Evolutionary conservation across 2,888 invertebrate species (phyloP), one percentile per base, ranked within the genome.

Genomic region (Andrena marginata): DNA sequence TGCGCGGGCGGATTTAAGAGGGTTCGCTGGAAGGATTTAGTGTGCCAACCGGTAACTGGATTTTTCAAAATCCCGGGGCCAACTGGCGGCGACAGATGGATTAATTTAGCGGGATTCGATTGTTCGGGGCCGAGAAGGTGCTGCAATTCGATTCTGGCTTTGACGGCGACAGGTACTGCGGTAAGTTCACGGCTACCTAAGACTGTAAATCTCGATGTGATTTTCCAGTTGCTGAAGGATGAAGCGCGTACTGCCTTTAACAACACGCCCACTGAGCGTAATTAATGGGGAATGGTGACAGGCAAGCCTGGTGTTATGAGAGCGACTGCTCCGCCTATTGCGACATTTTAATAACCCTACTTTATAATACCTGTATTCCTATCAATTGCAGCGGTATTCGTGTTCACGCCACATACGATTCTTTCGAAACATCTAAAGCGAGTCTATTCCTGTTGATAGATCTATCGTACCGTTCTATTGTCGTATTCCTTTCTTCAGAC

Each of bases 81-180:
- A 63, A 23, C 2, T 49, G 59, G 72, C 23, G 35, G 10, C 59
- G 20, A 59, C 42, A 23, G 51, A 8, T 26, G 78, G 74, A 75
- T 85, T 82, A 82, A 85, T 85, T 82, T 85, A 82, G 65, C 67
- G 74, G 80, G 65, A 79, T 77, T 74, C 72, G 72, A 79, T 82
- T 82, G 79, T 65, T 49, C 63, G 33, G 20, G 23, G 64, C 75
- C 70, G 67, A 69, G 64, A 35, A 75, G 48, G 29, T 64, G 56
- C 51, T 59, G 54, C 64, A 63, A 81, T 70, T 42, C 56, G 63
- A n/a, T 4, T 20, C 59, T 16, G 16, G 20, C 23, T 2, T 0
- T 35, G 59, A 70, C 49, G 8, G n/a, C 62, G 23, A 76, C 72
- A 74, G 64, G 69, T 69, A 72, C 6, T 31, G 26, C 33, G 60